These are phyloP conservation scores for Spondyliosoma cantharus DNA, from an alignment of 2,797 vertebrate genomes.

Conservation along the genomic window DNA sequence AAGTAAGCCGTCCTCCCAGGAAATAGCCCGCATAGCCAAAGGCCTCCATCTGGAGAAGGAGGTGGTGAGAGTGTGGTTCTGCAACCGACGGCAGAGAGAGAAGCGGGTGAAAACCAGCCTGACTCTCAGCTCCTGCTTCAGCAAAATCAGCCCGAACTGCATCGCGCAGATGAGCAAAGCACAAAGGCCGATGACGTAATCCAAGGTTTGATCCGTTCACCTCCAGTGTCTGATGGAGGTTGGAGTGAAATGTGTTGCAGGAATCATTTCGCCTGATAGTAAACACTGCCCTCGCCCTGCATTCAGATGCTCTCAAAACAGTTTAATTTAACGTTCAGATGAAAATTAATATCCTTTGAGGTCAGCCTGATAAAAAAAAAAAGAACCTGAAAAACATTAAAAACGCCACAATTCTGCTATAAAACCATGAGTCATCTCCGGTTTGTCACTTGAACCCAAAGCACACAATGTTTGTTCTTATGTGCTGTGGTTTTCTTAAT, in stretches of 20 bases:
- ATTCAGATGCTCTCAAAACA: neutral
- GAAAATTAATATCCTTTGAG: neutral
- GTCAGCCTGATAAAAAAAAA: neutral
- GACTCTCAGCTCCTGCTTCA: constrained; percentile 90
- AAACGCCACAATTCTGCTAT: neutral
- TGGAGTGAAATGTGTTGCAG: neutral
- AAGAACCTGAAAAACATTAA: neutral
- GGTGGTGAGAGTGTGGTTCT: constrained; percentile 99
- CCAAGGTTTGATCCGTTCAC: neutral
- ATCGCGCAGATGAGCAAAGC: constrained; percentile 80
- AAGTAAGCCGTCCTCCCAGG: constrained; percentile 97
- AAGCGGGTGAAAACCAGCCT: constrained; percentile 98
- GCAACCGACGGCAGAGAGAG: constrained; percentile 96
- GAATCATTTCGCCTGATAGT: neutral
- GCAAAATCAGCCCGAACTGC: constrained; percentile 87
- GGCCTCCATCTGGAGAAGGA: constrained; percentile 97
- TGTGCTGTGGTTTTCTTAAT: neutral
- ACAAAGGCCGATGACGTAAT: constrained; percentile 57
- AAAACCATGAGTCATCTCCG: neutral
- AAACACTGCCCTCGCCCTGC: neutral
- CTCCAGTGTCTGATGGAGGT: neutral
- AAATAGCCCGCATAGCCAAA: constrained; percentile 96
- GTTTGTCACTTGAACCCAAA: neutral
- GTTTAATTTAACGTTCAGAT: constrained; percentile 4
- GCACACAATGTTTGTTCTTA: neutral